Conservation (phyloP, 2,888 invertebrate species). For the Holacanthella duospinosa region DNA sequence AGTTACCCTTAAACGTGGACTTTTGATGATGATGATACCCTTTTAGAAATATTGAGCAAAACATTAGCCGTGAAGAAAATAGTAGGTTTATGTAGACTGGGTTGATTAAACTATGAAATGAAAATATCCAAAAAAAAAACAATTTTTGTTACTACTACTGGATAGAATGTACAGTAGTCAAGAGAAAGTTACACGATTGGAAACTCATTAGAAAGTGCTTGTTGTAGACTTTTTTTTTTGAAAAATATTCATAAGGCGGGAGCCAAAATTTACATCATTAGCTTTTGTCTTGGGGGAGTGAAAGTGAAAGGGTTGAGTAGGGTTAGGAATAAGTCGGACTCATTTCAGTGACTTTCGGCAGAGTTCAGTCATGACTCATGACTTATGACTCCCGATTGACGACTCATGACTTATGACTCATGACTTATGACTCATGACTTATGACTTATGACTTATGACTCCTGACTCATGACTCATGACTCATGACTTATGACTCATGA, state of each 20-base stretch:
- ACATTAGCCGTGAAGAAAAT: background rate
- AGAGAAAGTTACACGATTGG: conserved; percentile 3
- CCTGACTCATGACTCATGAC: no score
- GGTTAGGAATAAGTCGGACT: no score
- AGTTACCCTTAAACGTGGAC: background rate
- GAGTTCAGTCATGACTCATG: no score
- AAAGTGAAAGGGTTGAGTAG: background rate
- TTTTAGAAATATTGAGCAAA: background rate
- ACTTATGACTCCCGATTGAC: no score
- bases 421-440: no score
- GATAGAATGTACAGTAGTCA: no score
- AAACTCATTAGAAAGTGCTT: background rate
- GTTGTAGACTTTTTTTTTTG: background rate
- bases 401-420: no score
- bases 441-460: no score
- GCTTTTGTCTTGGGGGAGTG: background rate
- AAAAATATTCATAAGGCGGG: background rate
- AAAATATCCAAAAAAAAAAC: background rate
- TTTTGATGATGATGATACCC: background rate
- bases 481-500: no score
- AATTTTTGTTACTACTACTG: no score
- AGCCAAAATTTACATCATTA: conserved; percentile 1
- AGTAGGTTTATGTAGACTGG: background rate
- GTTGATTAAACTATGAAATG: background rate
- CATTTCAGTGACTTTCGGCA: no score